Base-by-base conservation (phyloP, 92 coral and sea anemone species). In the Phenganax subtilis region DNA sequence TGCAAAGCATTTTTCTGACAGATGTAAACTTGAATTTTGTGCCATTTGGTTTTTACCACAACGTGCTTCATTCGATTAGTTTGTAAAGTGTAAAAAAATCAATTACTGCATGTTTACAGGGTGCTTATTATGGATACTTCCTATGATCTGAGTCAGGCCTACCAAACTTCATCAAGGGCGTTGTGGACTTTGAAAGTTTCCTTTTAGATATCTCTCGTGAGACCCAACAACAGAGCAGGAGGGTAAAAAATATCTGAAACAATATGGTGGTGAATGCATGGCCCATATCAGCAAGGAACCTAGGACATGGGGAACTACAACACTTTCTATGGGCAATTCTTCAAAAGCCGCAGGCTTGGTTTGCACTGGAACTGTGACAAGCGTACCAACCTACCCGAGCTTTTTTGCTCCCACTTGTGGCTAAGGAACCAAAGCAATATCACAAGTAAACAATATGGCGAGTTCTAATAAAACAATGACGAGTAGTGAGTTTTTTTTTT, bases 71-170 rank as follows among this genome's bases (percentile, higher is more conserved):
- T 94, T 94, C 51, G 98, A 94, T 76, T 90, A 92, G 87, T 94
- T 94, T 55, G 98, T 92, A 80, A 92, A 90, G 92, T 91, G 90
- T 90, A 94, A 94, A 81, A 94, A 94, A 89, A 88, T 93, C 70
- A 94, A 92, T 87, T 92, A 94, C 88, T 94, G 75, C 92, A 94
- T 67, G 98, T 94, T 30, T 92, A 97, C 25, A 91, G 98, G 55
- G 98, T 94, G 25, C 92, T 94, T 87, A 94, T 94, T 82, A 94
- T 94, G 98, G 98, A 94, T 80, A 94, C 92, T 74, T 94, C 97
- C 58, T 97, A 94, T 67, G 98, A 94, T 72, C 71, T 94, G 73
- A 94, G 92, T 47, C 98, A 97, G 0, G 98, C 92, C 83, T 94
- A 92, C 83, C 92, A 88, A 89, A 93, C 82, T 94, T 94, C 72